Evolutionary conservation across 2,888 invertebrate species (phyloP).

Genomic region (Phyllotreta cruciferae): DNA sequence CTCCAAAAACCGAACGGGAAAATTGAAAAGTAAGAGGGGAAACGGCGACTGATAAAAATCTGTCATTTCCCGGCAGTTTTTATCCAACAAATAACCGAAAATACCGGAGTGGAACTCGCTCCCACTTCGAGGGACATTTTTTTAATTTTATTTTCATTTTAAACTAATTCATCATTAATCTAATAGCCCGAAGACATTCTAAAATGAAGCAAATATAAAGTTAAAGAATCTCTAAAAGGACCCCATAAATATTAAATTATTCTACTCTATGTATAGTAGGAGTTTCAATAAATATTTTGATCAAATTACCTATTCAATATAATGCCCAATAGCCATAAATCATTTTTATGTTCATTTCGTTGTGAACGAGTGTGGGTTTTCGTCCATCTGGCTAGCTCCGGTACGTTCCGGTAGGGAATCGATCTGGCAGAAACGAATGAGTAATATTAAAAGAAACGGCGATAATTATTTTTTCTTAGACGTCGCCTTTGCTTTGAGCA

Average conservation of each 20-base stretch:
- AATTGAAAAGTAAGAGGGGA: constrained; percentile 50
- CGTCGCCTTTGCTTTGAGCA: constrained; percentile 26
- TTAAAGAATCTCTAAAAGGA: too few species aligned
- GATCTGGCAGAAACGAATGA: constrained; percentile 35
- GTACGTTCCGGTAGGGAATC: neutral
- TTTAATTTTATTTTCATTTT: too few species aligned
- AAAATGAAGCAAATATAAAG: too few species aligned
- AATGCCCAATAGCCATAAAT: neutral
- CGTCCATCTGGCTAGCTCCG: neutral
- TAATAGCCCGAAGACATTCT: too few species aligned
- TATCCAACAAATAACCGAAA: constrained; percentile 44
- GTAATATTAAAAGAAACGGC: constrained; percentile 35
- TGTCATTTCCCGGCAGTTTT: constrained; percentile 51
- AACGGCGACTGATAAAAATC: constrained; percentile 49
- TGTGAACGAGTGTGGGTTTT: neutral
- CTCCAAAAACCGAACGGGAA: constrained; percentile 32
- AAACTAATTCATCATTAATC: too few species aligned
- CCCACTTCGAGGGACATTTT: neutral
- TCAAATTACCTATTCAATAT: too few species aligned
- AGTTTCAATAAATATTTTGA: too few species aligned
- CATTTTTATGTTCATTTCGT: neutral
- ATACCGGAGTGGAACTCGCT: constrained; percentile 22
- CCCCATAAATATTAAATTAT: too few species aligned
- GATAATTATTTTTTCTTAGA: constrained; percentile 40
- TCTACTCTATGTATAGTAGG: too few species aligned